These are phyloP conservation scores for Siniperca knerii DNA, from an alignment of 2,113 vertebrate species.

Conservation along the genomic window DNA sequence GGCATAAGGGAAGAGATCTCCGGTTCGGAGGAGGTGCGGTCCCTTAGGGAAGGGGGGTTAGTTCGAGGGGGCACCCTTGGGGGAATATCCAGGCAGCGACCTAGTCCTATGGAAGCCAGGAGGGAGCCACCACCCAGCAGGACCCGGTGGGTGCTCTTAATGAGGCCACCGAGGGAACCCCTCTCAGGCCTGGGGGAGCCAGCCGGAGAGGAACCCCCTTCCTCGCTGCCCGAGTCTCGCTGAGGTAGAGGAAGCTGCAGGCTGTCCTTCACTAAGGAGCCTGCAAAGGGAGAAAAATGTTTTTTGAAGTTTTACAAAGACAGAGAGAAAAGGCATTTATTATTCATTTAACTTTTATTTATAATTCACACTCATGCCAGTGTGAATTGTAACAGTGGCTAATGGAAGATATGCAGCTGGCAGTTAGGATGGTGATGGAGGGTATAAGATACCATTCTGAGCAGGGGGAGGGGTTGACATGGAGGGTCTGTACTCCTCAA, in stretches of 20 bases:
- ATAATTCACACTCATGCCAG: slow-evolving; percentile 57
- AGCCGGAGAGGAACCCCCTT: slow-evolving; percentile 68
- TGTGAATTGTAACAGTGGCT: slow-evolving; percentile 33
- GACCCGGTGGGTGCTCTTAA: slow-evolving; percentile 85
- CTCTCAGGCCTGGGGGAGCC: slow-evolving; percentile 72
- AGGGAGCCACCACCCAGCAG: slow-evolving; percentile 85
- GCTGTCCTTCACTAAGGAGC: slow-evolving; percentile 76
- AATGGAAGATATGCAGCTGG: slow-evolving; percentile 27
- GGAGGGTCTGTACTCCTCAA: slow-evolving; percentile 84
- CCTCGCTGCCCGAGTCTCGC: slow-evolving; percentile 74
- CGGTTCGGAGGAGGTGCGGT: slow-evolving; percentile 54
- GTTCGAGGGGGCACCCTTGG: slow-evolving; percentile 77
- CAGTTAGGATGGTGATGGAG: slow-evolving; percentile 6
- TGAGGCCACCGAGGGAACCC: slow-evolving; percentile 54
- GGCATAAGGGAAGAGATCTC: slow-evolving; percentile 64
- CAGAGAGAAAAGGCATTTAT: slow-evolving; percentile 32
- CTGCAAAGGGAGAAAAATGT: slow-evolving; percentile 46
- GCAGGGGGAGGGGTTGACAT: slow-evolving; percentile 68
- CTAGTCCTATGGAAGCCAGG: slow-evolving; percentile 88
- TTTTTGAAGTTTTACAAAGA: neutral
- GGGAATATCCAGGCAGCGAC: slow-evolving; percentile 80
- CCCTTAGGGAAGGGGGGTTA: slow-evolving; percentile 70
- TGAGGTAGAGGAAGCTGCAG: slow-evolving; percentile 73
- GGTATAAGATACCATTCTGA: slow-evolving; percentile 83
- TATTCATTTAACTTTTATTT: slow-evolving; percentile 58